phyloP scores from a whole-genome alignment of 2,888 invertebrate species.

The Amiota communis region DNA sequence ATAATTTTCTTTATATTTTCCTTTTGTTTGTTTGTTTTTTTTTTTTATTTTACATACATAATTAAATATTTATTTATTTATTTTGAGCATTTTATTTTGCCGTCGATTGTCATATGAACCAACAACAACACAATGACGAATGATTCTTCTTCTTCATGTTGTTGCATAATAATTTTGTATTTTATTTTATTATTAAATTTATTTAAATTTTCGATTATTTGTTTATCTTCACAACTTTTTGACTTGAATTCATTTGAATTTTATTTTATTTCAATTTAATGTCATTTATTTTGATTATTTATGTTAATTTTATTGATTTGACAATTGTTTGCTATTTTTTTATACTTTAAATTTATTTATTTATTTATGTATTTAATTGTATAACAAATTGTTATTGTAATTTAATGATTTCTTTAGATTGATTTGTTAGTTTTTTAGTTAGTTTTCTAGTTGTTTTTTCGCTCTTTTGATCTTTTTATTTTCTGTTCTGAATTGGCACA shows the following conservation, averaged over 20 bases:
- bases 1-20: constrained; percentile 18
- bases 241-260: constrained; percentile 2
- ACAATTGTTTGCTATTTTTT: neutral
- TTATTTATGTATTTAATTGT: neutral
- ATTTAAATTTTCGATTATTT: neutral
- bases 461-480: neutral
- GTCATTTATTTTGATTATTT: neutral
- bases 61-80: constrained; percentile 12
- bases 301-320: neutral
- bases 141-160: no score
- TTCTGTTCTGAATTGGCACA: constrained; percentile 2
- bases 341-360: neutral
- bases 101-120: constrained; percentile 48
- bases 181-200: neutral
- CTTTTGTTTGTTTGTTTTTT: no score
- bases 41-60: no score
- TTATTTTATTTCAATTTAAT: neutral
- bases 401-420: neutral
- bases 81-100: constrained; percentile 42
- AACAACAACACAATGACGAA: neutral
- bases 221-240: neutral
- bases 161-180: neutral
- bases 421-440: neutral
- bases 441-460: neutral
- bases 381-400: neutral